Evolutionary conservation across 2,113 vertebrate genomes (phyloP).

Genomic region (Eulemur macaco): DNA sequence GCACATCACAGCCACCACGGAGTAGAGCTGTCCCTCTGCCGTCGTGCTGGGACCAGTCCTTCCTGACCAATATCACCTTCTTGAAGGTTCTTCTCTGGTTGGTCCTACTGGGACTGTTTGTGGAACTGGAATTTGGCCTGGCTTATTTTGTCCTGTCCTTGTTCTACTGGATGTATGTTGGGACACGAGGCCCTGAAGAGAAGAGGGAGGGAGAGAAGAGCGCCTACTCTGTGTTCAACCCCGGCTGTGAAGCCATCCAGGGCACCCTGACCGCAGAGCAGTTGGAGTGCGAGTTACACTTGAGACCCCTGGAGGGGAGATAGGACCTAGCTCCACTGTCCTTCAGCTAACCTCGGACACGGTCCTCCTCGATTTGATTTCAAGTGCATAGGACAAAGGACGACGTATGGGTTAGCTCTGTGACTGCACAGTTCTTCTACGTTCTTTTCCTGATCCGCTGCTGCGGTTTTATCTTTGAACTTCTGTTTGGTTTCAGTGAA

Average conservation of each 20-base stretch:
- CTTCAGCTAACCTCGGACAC: rapidly evolving
- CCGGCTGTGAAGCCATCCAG: conserved; percentile 91
- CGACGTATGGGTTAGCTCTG: not conserved
- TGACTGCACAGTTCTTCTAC: rapidly evolving
- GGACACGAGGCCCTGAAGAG: conserved; percentile 86
- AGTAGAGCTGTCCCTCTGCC: not conserved
- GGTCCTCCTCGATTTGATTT: not conserved
- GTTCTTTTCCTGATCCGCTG: not conserved
- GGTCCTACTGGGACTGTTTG: conserved; percentile 92
- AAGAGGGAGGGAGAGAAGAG: conserved; percentile 90
- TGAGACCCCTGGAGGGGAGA: conserved; percentile 81
- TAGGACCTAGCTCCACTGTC: not conserved
- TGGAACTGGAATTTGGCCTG: conserved; percentile 92
- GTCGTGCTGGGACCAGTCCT: not conserved
- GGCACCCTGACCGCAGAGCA: conserved; percentile 94
- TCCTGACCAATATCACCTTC: conserved; percentile 84
- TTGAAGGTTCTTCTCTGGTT: conserved; percentile 94
- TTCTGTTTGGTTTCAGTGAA: conserved; percentile 27
- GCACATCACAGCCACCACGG: not conserved
- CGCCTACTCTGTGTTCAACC: conserved; percentile 97
- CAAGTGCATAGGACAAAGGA: not conserved
- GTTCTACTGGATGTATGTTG: conserved; percentile 95
- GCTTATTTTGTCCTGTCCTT: conserved; percentile 92
- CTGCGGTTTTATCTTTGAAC: not conserved
- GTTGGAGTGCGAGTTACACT: conserved; percentile 93